Conservation (phyloP, 2,113 vertebrate species). For the Lagopus leucura region DNA sequence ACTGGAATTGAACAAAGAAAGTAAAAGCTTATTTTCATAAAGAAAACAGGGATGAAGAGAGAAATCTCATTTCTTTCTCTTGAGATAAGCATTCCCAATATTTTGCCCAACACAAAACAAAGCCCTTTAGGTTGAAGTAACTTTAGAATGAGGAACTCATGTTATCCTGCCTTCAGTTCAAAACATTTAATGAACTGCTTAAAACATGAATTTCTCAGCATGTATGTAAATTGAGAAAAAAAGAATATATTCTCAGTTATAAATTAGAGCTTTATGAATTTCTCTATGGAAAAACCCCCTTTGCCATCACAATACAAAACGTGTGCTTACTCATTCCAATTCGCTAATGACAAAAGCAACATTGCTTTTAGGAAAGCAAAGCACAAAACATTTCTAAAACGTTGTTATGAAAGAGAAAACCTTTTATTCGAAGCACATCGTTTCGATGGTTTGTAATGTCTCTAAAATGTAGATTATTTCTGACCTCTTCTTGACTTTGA, state of each 20-base stretch:
- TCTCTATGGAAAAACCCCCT: rapidly evolving
- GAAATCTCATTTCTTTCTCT: not conserved
- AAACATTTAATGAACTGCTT: not conserved
- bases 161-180: not conserved
- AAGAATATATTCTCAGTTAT: not conserved
- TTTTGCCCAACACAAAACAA: not conserved
- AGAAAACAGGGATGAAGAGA: not conserved
- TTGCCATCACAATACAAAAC: not conserved
- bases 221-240: not conserved
- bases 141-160: not conserved
- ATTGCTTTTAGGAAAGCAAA: not conserved
- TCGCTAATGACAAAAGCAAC: not conserved
- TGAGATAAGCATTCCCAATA: not conserved
- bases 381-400: not conserved
- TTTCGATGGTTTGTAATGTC: not conserved
- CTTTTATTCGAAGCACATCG: not conserved
- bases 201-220: not conserved
- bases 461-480: not conserved
- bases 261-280: not conserved
- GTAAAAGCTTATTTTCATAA: not conserved
- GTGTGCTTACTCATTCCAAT: not conserved
- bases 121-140: not conserved
- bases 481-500: not conserved
- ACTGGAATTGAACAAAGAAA: not conserved
- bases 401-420: not conserved